Evolutionary conservation across 2,888 invertebrate genomes (phyloP).

Genomic region (Leptopilina syphax): DNA sequence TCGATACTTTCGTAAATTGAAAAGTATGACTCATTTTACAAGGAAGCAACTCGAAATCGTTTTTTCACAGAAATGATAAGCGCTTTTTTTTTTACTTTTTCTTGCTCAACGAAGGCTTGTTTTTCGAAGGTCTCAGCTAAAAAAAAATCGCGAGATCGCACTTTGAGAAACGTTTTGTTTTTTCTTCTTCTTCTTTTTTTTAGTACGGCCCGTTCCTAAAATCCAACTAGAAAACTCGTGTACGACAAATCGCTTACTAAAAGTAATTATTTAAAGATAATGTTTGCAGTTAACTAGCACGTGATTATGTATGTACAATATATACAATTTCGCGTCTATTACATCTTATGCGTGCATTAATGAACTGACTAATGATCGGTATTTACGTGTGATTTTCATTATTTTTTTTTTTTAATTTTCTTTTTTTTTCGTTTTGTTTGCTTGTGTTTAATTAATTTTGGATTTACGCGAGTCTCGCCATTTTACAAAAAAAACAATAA

Average conservation of each 20-base stretch:
- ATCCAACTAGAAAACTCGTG: constrained; percentile 26
- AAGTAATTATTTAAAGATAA: constrained; percentile 71
- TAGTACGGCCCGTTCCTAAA: constrained; percentile 23
- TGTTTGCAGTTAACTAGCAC: constrained; percentile 69
- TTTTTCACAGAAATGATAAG: constrained; percentile 35
- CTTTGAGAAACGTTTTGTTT: constrained; percentile 19
- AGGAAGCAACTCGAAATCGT: constrained; percentile 33
- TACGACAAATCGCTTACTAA: constrained; percentile 67
- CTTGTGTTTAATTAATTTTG: constrained; percentile 40
- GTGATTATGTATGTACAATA: constrained; percentile 71
- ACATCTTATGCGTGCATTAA: constrained; percentile 65
- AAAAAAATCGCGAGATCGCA: constrained; percentile 50
- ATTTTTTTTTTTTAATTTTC: constrained; percentile 61
- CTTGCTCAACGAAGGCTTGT: constrained; percentile 20
- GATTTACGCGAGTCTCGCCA: constrained; percentile 59
- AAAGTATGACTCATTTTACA: constrained; percentile 8
- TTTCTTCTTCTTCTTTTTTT: too few species aligned
- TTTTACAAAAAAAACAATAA: constrained; percentile 42
- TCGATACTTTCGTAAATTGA: neutral
- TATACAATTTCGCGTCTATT: constrained; percentile 68
- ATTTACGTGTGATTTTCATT: constrained; percentile 43
- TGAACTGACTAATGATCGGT: constrained; percentile 62
- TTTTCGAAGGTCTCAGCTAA: neutral
- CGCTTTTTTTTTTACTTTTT: constrained; percentile 31
- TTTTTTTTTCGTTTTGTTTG: constrained; percentile 49